A percentile compares a stretch with the other conserved stretches of the same genome.
phyloP scores from a whole-genome alignment of 2,888 invertebrate genomes.

The Cataglyphis livida region DNA sequence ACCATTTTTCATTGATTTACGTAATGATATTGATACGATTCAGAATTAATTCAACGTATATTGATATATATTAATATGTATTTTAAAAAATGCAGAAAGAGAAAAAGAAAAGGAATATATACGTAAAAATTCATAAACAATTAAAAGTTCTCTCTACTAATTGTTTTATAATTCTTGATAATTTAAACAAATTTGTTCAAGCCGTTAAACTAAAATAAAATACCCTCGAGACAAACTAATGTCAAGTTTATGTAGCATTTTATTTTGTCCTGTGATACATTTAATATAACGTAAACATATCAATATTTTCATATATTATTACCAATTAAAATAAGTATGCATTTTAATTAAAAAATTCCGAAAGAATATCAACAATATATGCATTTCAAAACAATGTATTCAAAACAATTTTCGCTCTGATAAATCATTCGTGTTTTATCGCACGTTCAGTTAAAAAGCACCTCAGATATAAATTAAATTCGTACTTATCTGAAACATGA shows the following conservation, averaged over 20 bases:
- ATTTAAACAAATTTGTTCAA: too few relatives aligned
- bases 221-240: too few relatives aligned
- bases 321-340: background rate
- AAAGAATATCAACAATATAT: background rate
- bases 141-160: too few relatives aligned
- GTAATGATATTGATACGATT: background rate
- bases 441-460: background rate
- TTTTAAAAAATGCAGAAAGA: background rate
- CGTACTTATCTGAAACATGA: background rate
- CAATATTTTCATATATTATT: too few relatives aligned
- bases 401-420: background rate
- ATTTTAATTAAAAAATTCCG: background rate
- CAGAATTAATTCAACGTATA: background rate
- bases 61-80: background rate
- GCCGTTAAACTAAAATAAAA: too few relatives aligned
- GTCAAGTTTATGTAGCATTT: too few relatives aligned
- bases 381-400: too few relatives aligned
- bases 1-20: background rate
- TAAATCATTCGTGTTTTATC: constrained; percentile 1
- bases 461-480: constrained; percentile 21
- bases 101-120: too few relatives aligned
- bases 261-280: too few relatives aligned
- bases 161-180: too few relatives aligned
- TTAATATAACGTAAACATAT: too few relatives aligned
- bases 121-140: too few relatives aligned